Evolutionary conservation across 2,113 vertebrate species (phyloP), one percentile per base, ranked within the genome.

Genomic region (Phylloscopus trochilus): DNA sequence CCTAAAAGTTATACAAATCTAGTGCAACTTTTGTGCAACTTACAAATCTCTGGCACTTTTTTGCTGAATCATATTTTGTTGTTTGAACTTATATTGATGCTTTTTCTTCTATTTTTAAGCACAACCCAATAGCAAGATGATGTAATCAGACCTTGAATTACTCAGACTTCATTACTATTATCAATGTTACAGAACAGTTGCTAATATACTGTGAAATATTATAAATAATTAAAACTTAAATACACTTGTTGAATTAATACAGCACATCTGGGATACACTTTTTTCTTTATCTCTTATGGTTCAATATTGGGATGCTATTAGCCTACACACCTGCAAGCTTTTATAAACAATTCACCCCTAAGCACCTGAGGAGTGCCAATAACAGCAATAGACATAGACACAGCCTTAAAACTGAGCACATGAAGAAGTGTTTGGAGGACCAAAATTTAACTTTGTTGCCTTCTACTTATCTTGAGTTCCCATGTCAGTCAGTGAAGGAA

Each of bases 161-260:
- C 66, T 91, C 86, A 93, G 92, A 87, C 47, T 55, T 93, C 66
- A 60, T 87, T 87, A 56, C 35, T 84, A 46, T 56, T 92, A 78
- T 64, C 89, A 89, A n/a, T 12, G 58, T 72, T 78, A 91, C n/a
- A 78, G 43, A 87, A 66, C 43, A 83, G 35, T 60, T 64, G 64
- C 62, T 94, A 90, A 83, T 39, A 80, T 70, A 82, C 35, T 74
- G 78, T 96, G 62, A 95, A 93, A 91, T 76, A 21, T 20, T 83
- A 88, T 85, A 77, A 95, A 95, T 87, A 87, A 95, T 93, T 92
- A 66, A 95, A 89, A 76, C 23, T 49, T 69, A 85, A 92, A 92
- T 67, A 90, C 47, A 85, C 85, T 90, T 94, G 13, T 79, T 79
- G 67, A 91, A 94, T 70, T 83, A 94, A 83, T 83, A 70, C 43